Evolutionary conservation across 1,140 invertebrate genomes (phyloP).

Genomic region (Leptinotarsa defecta): DNA sequence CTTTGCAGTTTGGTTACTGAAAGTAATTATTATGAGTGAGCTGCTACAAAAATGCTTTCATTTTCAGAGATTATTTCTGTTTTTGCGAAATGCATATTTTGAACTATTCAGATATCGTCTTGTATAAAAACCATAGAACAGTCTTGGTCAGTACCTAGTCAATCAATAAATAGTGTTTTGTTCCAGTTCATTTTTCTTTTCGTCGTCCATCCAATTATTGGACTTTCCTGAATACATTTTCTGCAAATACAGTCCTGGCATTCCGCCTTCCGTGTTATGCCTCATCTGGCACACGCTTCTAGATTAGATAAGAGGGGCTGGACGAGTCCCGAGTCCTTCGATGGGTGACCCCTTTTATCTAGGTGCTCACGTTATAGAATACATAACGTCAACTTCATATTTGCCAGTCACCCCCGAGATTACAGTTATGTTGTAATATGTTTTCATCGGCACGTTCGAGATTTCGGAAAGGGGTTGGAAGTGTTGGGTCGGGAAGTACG

Average conservation of each 20-base stretch:
- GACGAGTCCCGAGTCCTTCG: neutral
- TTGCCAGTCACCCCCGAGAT: conserved; percentile 9
- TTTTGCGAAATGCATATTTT: no score
- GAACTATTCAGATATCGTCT: no score
- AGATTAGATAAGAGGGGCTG: conserved; percentile 17
- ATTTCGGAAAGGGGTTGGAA: neutral
- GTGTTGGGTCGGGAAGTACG: neutral
- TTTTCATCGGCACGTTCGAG: conserved; percentile 19
- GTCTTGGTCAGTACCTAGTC: no score
- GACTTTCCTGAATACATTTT: no score
- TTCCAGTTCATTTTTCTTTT: no score
- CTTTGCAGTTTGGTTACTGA: no score
- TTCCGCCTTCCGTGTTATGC: conserved; percentile 10
- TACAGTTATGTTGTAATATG: conserved; percentile 17
- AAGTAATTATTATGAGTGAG: no score
- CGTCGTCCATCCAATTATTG: no score
- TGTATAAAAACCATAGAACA: no score
- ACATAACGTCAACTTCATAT: neutral
- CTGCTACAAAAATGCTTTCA: no score
- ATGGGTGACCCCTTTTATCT: conserved; percentile 11
- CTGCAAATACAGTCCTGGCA: neutral
- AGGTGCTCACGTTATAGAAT: conserved; percentile 12
- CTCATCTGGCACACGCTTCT: conserved; percentile 16
- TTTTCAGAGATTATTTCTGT: no score
- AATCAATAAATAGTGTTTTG: no score